phyloP scores from a whole-genome alignment of 1,140 invertebrate genomes.

The Lordiphosa mommai region DNA sequence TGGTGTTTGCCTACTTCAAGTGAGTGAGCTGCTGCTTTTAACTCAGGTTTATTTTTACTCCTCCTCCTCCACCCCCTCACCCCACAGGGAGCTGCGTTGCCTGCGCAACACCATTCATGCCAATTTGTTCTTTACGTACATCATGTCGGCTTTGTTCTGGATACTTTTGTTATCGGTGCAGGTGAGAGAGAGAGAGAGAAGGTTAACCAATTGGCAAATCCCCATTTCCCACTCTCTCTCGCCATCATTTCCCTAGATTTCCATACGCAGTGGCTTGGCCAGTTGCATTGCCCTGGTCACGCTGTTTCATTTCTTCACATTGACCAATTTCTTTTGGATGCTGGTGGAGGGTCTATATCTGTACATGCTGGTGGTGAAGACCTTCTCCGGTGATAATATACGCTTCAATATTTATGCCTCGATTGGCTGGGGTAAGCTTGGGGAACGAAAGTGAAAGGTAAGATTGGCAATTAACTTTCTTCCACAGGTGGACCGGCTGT shows the following conservation, averaged over 20 bases:
- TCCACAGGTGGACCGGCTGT: constrained; percentile 84
- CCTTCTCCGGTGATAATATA: constrained; percentile 94
- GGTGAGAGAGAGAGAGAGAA: constrained; percentile 34
- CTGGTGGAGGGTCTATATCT: constrained; percentile 97
- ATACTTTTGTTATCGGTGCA: constrained; percentile 75
- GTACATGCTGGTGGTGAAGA: constrained; percentile 95
- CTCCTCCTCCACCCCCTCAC: no score
- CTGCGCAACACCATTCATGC: constrained; percentile 90
- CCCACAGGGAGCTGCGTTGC: constrained; percentile 92
- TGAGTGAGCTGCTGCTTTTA: constrained; percentile 53
- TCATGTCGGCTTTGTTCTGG: constrained; percentile 79
- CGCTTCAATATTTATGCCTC: constrained; percentile 91
- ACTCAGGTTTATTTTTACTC: constrained; percentile 14
- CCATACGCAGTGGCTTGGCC: constrained; percentile 80
- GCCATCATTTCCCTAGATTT: constrained; percentile 43
- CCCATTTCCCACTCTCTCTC: not conserved
- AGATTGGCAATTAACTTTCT: constrained; percentile 35
- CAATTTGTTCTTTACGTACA: constrained; percentile 80
- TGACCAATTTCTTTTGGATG: constrained; percentile 99
- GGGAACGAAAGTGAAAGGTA: not conserved
- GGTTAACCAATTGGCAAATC: not conserved
- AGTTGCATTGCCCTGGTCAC: constrained; percentile 87
- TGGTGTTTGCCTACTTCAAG: constrained; percentile 80
- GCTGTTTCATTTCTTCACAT: constrained; percentile 92
- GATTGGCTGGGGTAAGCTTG: constrained; percentile 96